Percentiles rank a stretch among this genome's conserved stretches.
Evolutionary conservation across 2,797 vertebrate genomes (phyloP).

Genomic region (Chaetodon trifasciatus): DNA sequence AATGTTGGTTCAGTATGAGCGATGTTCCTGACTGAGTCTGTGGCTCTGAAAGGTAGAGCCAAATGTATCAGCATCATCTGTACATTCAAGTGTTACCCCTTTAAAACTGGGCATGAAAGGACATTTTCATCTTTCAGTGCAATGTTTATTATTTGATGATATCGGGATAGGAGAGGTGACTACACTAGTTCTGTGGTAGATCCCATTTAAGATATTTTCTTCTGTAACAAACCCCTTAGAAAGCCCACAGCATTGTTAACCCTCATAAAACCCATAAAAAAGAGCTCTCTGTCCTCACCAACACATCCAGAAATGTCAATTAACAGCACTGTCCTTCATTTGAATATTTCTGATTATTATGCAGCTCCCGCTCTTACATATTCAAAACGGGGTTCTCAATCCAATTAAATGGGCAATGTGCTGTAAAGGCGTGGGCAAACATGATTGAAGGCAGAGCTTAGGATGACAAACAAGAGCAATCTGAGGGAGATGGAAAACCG

Average conservation of each 20-base stretch:
- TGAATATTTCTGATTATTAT: slow-evolving; percentile 86
- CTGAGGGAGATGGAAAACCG: slow-evolving; percentile 78
- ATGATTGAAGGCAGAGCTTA: slow-evolving; percentile 85
- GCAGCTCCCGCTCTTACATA: slow-evolving; percentile 80
- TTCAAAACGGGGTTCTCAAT: slow-evolving; percentile 83
- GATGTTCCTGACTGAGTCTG: slow-evolving; percentile 3
- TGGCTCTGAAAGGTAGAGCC: not conserved
- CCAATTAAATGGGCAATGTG: slow-evolving; percentile 86
- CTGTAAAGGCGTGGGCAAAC: slow-evolving; percentile 86
- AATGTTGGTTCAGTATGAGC: slow-evolving; percentile 7
- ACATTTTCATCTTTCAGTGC: slow-evolving; percentile 25
- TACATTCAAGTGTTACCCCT: not conserved
- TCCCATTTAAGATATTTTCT: slow-evolving; percentile 43
- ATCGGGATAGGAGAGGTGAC: slow-evolving; percentile 8
- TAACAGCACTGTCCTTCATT: slow-evolving; percentile 80
- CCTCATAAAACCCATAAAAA: slow-evolving; percentile 27
- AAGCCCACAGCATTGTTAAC: slow-evolving; percentile 51
- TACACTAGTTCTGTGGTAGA: slow-evolving; percentile 5
- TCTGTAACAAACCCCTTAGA: slow-evolving; percentile 41
- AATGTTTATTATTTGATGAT: slow-evolving; percentile 23
- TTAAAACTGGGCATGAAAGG: slow-evolving; percentile 7
- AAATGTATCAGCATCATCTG: not conserved
- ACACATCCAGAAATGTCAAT: slow-evolving; percentile 78
- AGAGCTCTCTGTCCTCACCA: slow-evolving; percentile 56
- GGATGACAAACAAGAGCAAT: slow-evolving; percentile 87